phyloP scores from a whole-genome alignment of 2,797 vertebrate genomes.

The Pachyuromys duprasi region DNA sequence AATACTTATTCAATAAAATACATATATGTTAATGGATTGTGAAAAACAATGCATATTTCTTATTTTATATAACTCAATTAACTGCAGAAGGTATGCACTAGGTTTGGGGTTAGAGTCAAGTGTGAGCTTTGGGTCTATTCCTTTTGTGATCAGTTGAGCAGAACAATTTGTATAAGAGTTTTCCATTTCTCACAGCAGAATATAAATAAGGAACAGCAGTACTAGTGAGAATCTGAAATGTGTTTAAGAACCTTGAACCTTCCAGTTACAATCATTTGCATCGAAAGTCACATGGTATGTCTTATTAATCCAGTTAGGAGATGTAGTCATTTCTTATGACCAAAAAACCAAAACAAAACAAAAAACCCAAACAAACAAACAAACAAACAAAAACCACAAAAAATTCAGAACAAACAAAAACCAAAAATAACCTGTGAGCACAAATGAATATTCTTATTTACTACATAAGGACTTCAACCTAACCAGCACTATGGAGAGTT shows the following conservation, averaged over 20 bases:
- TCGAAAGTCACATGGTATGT: neutral
- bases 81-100: neutral
- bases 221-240: neutral
- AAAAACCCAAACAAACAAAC: too few species aligned
- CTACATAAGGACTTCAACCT: neutral
- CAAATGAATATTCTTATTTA: neutral
- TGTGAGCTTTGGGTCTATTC: neutral
- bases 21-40: neutral
- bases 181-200: too few species aligned
- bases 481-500: neutral
- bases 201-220: too few species aligned
- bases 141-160: neutral
- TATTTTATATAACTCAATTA: neutral
- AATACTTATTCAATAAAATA: neutral
- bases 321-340: neutral
- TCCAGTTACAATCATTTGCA: neutral
- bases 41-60: neutral
- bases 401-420: too few species aligned
- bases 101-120: neutral
- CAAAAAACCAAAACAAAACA: too few species aligned
- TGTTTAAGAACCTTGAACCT: neutral
- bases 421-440: neutral
- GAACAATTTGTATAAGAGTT: neutral
- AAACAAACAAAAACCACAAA: too few species aligned
- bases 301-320: neutral